Evolutionary conservation across 2,888 invertebrate genomes (phyloP), one percentile per base, ranked within the genome.

Genomic region (Loripinus fragilis): DNA sequence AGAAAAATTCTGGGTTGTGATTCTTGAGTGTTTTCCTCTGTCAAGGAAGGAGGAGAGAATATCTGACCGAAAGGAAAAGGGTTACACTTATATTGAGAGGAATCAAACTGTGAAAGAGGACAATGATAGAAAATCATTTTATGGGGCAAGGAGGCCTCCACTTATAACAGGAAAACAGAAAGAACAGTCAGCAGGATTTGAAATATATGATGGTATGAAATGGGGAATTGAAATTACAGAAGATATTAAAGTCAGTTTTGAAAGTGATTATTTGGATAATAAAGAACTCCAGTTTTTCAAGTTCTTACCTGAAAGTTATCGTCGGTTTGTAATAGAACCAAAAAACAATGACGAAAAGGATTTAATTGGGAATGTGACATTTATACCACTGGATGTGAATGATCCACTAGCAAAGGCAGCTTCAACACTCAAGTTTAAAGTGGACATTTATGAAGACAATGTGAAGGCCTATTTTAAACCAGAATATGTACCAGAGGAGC

Each of bases 1-100:
- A 75, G 90, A 91, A 60, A 92, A 92, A 80, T 83, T 87, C 7
- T 93, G 93, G 93, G 86, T 87, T 64, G 77, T 91, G 38, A 86
- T 91, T 80, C 80, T 93, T 8, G 92, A 92, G 71, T 86, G 87
- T 69, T 90, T 89, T 69, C 86, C 90, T 0, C 70, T 85, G 38
- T 77, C 78, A 5, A 72, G 83, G 25, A 74, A 89, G 20, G 88
- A 86, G n/a, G 77, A 80, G 7, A 85, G 86, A 55, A 85, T 88
- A 30, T 77, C 78, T 15, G 81, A 80, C 48, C 79, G 90, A 65
- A 83, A 86, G 55, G 85, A 83, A 10, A 83, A 86, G 79, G 89
- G 90, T 5, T 90, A 80, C 64, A 73, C 73, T n/a, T 72, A 80
- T 30, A 71, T 86, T 5, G 81, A 84, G 30, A 88, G 86, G 64